Evolutionary conservation across 2,113 vertebrate species (phyloP).

Genomic region (Semicossyphus pulcher): DNA sequence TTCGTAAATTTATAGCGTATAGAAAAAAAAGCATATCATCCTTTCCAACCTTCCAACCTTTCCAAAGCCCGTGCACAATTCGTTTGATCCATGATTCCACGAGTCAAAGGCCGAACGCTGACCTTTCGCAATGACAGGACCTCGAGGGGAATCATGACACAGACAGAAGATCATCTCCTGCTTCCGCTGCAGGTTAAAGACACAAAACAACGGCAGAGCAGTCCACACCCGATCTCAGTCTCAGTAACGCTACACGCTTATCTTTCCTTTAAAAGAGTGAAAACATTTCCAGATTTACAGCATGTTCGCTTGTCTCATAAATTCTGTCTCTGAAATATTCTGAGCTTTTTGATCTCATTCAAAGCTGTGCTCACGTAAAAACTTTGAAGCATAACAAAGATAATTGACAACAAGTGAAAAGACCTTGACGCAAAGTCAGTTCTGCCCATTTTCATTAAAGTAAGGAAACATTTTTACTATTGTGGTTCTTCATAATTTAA

Average conservation of each 20-base stretch:
- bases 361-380: background rate
- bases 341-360: background rate
- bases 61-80: conserved; percentile 54
- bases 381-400: background rate
- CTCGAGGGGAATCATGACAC: conserved; percentile 21
- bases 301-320: background rate
- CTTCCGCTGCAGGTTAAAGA: conserved; percentile 47
- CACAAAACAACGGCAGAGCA: conserved; percentile 5
- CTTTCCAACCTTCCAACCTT: too few relatives aligned
- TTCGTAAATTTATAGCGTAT: too few relatives aligned
- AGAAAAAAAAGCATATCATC: too few relatives aligned
- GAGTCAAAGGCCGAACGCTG: conserved; percentile 63
- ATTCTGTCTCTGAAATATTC: background rate
- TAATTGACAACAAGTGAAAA: conserved; percentile 16
- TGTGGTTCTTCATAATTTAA: background rate
- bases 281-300: background rate
- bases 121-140: conserved; percentile 68
- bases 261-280: background rate
- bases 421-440: background rate
- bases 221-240: background rate
- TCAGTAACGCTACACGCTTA: background rate
- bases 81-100: conserved; percentile 64
- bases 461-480: background rate
- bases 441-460: background rate
- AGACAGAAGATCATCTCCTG: conserved; percentile 53